Conservation (phyloP, 2,113 vertebrate genomes). For the Leucopsar rothschildi region DNA sequence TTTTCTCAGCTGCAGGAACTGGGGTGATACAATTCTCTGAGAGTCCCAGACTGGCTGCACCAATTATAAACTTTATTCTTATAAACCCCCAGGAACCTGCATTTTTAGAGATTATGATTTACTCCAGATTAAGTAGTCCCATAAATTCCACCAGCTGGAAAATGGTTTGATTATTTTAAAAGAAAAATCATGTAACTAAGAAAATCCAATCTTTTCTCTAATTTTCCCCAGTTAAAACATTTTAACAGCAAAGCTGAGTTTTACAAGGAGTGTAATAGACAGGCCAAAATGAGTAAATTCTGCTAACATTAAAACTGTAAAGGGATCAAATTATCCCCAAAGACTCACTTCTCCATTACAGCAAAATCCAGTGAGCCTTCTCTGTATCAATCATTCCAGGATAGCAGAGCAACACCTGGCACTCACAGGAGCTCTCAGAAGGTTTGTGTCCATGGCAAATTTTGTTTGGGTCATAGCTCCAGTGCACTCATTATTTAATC, state of each 20-base stretch:
- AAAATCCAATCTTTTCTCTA: background rate
- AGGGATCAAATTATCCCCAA: background rate
- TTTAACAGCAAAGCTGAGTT: background rate
- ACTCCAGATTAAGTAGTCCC: background rate
- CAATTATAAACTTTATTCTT: background rate
- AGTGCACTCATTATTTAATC: background rate
- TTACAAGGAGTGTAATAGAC: background rate
- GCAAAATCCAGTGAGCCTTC: background rate
- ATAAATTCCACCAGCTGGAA: conserved; percentile 14
- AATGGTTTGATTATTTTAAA: conserved; percentile 10
- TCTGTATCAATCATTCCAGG: background rate
- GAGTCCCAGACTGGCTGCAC: background rate
- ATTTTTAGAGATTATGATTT: background rate
- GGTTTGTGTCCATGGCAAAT: background rate
- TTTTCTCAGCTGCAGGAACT: background rate
- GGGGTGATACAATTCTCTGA: background rate
- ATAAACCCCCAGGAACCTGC: background rate
- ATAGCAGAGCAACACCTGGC: background rate
- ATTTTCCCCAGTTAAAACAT: background rate
- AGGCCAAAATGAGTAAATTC: background rate
- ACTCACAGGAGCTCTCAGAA: background rate
- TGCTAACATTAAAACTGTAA: background rate
- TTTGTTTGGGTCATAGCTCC: background rate
- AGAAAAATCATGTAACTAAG: background rate
- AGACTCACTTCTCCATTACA: background rate